Conservation (phyloP, 1,140 invertebrate genomes). For the Geopemphigus sp. region DNA sequence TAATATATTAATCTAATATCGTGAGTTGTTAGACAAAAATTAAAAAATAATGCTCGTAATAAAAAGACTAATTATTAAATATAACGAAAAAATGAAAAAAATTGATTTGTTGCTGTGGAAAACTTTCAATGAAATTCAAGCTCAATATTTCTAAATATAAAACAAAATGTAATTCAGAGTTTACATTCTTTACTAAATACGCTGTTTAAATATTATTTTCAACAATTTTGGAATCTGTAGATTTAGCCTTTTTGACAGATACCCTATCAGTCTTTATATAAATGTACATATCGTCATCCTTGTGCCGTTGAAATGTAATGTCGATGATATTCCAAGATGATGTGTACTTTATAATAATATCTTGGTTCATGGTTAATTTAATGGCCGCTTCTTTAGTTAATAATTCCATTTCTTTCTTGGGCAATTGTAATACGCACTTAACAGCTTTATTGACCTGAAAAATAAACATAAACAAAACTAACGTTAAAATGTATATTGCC, state of each 20-base stretch:
- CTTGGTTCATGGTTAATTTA: conserved; percentile 42
- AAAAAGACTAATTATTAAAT: too few species aligned
- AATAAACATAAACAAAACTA: neutral
- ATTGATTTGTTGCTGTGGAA: too few species aligned
- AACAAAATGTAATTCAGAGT: too few species aligned
- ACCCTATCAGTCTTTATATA: conserved; percentile 35
- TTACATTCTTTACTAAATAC: neutral
- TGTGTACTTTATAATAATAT: conserved; percentile 46
- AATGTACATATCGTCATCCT: conserved; percentile 29
- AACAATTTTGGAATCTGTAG: neutral
- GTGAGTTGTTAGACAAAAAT: too few species aligned
- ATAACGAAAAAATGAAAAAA: too few species aligned
- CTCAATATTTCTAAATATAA: too few species aligned
- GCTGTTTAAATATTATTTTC: neutral
- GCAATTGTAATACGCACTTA: conserved; percentile 49
- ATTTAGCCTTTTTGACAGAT: neutral
- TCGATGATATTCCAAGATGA: conserved; percentile 38
- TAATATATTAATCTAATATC: too few species aligned
- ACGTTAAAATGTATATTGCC: too few species aligned
- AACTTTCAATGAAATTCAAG: too few species aligned
- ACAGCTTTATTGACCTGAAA: conserved; percentile 49
- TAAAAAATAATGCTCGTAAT: too few species aligned
- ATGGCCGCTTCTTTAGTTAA: conserved; percentile 50
- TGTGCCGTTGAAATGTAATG: neutral
- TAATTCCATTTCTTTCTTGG: conserved; percentile 25